These are phyloP conservation scores for Sparidentex hasta DNA, from an alignment of 2,797 vertebrate genomes.

Conservation along the genomic window DNA sequence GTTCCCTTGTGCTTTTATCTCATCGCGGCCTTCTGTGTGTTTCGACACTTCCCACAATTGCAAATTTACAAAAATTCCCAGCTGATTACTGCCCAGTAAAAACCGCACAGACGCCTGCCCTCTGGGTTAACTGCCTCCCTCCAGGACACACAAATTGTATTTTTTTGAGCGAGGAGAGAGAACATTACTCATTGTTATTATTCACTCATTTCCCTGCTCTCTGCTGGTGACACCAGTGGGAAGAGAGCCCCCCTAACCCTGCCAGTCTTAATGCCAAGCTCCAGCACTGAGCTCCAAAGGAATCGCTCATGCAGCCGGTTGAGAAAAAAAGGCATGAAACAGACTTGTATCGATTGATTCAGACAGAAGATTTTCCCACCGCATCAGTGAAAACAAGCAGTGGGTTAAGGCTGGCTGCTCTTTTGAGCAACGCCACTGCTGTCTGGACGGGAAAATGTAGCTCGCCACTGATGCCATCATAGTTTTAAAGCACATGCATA, in stretches of 20 bases:
- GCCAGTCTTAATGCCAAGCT: constrained; percentile 36
- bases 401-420: constrained; percentile 38
- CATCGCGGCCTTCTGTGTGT: not conserved
- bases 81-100: not conserved
- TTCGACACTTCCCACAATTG: constrained; percentile 6
- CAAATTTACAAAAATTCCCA: constrained; percentile 6
- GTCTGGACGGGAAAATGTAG: constrained; percentile 39
- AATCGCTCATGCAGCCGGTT: constrained; percentile 37
- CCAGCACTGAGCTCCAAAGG: constrained; percentile 34
- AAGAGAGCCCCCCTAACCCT: constrained; percentile 28
- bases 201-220: constrained; percentile 33
- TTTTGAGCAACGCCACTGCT: constrained; percentile 30
- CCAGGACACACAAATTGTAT: constrained; percentile 16
- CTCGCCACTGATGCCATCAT: constrained; percentile 15
- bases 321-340: constrained; percentile 47
- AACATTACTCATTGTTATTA: constrained; percentile 31
- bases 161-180: constrained; percentile 19
- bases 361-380: constrained; percentile 65
- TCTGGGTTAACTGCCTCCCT: constrained; percentile 34
- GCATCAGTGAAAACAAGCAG: constrained; percentile 45
- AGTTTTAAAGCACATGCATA: constrained; percentile 4
- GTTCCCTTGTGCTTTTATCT: not conserved
- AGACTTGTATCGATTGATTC: constrained; percentile 62
- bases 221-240: constrained; percentile 39
- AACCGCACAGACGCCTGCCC: constrained; percentile 12